phyloP scores from a whole-genome alignment of 2,797 vertebrate genomes.

The Sebastes oblongus region DNA sequence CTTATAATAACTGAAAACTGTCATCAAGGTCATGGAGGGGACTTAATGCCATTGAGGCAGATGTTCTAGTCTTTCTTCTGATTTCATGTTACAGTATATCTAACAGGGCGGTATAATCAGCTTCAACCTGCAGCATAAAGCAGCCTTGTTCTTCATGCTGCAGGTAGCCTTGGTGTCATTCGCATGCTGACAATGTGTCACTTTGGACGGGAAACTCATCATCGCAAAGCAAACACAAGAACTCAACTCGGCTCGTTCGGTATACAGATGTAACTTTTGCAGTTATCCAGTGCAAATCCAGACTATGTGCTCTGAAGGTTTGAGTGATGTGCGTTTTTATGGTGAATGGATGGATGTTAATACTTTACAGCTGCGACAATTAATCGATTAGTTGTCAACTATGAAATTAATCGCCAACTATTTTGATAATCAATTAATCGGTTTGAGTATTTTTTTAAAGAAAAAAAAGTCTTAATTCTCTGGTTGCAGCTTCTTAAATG shows the following conservation, averaged over 20 bases:
- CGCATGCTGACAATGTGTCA: conserved; percentile 26
- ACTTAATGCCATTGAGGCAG: conserved; percentile 2
- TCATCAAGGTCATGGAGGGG: conserved; percentile 17
- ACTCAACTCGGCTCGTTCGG: not conserved
- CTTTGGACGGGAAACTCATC: conserved; percentile 20
- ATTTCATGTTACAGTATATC: conserved; percentile 14
- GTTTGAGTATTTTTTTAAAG: no score
- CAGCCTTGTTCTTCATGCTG: not conserved
- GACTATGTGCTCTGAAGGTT: not conserved
- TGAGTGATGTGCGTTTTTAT: not conserved
- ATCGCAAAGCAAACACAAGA: conserved; percentile 18
- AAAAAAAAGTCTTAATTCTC: no score
- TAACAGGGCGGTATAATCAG: conserved; percentile 18
- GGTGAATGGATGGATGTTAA: not conserved
- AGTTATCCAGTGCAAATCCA: not conserved
- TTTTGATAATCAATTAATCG: no score
- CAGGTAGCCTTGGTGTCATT: conserved; percentile 25
- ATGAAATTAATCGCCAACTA: no score
- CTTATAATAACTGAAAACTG: not conserved
- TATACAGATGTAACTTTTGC: not conserved
- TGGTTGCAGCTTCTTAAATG: no score
- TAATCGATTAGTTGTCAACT: no score
- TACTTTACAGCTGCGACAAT: not conserved
- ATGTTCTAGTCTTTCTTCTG: conserved; percentile 2
- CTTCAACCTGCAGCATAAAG: conserved; percentile 26